phyloP scores from a whole-genome alignment of 1,140 invertebrate genomes.

The Camponotus vicinus region DNA sequence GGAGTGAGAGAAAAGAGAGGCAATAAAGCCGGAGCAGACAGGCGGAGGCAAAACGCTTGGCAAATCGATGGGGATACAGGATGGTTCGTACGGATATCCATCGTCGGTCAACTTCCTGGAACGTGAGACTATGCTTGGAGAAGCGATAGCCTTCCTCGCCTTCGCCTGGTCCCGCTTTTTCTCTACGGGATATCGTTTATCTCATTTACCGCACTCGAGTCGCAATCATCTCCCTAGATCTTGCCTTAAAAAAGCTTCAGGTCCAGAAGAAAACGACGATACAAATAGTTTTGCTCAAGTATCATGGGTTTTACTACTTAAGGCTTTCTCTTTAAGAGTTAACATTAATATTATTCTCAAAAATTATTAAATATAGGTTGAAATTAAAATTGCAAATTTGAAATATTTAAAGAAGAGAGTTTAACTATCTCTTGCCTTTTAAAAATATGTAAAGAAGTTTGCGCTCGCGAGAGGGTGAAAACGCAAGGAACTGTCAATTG shows the following conservation, averaged over 20 bases:
- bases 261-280: neutral
- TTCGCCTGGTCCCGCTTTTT: conserved; percentile 59
- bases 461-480: neutral
- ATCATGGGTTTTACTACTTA: neutral
- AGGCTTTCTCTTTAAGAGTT: no score
- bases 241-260: neutral
- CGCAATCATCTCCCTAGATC: conserved; percentile 29
- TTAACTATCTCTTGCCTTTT: no score
- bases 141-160: conserved; percentile 49
- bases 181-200: conserved; percentile 45
- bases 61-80: conserved; percentile 53
- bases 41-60: conserved; percentile 3
- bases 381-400: neutral
- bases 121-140: conserved; percentile 79
- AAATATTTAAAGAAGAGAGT: no score
- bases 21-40: conserved; percentile 4
- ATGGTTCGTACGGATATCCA: conserved; percentile 58
- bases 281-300: neutral
- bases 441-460: neutral
- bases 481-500: conserved; percentile 9
- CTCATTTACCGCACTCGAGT: conserved; percentile 33
- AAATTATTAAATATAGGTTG: neutral
- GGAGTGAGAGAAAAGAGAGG: conserved; percentile 40
- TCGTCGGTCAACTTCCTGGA: conserved; percentile 77
- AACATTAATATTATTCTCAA: neutral